Base-by-base conservation (phyloP, 1,140 invertebrate genomes). In the Drosophila watanabei region DNA sequence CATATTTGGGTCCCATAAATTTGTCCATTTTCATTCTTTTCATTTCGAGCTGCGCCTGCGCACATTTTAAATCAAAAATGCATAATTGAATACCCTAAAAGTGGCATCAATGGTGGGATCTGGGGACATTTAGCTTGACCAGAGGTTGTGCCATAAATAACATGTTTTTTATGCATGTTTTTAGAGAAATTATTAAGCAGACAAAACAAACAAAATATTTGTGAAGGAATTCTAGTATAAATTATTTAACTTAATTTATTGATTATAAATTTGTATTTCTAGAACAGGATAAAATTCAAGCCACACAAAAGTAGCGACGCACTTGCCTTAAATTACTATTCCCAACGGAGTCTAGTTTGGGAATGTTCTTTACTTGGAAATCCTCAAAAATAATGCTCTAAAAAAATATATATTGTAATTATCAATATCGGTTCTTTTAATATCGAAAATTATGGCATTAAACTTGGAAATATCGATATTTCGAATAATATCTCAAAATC, bases 21-120 rank as follows among this genome's bases (percentile, higher is more conserved):
- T 88, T 88, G 84, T 88, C 84, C 63, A 66, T 82, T 86, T 75
- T 62, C 61, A 77, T 77, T 43, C 77, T 83, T 24, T 24, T 24
- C 24, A 24, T 24, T 24, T 83, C 69, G 80, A 65, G 64, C 76
- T 66, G 79, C 68, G 83, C 83, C 79, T 70, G 68, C 70, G 69
- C 80, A 82, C 78, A 85, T 81, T 86, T 81, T 81, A 85, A 81
- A 85, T 85, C 75, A 79, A 87, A 86, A 64, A 75, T 75, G 58
- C 71, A 86, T 87, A 76, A 82, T 79, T 87, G 54, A 84, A 62
- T 63, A 59, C 70, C 35, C 70, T 73, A 20, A 37, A 0, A 10
- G 13, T 14, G 33, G 33, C 52, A 37, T 37, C 33, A 56, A 56
- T 37, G 52, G 52, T 2, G 20, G 20, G 24, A 24, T 24, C 33